These are phyloP conservation scores for Protobothrops flavoviridis DNA, from an alignment of 2,113 vertebrate species.

Conservation along the genomic window DNA sequence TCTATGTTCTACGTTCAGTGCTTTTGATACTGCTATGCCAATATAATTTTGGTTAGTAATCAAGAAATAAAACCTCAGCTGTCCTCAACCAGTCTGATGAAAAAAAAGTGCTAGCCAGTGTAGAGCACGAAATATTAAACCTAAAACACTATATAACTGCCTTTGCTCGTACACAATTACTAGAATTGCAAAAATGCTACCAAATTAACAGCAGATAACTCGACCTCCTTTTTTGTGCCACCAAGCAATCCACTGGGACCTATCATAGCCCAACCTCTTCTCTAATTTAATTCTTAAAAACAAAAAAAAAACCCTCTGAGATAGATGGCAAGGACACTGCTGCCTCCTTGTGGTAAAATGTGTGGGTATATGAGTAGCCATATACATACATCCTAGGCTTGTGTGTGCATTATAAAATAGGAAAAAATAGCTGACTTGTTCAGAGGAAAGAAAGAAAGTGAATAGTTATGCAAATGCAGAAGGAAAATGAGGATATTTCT, in stretches of 20 bases:
- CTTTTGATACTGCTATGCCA: neutral
- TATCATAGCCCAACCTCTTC: neutral
- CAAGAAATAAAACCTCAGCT: neutral
- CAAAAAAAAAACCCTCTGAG: neutral
- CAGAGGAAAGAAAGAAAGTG: no score
- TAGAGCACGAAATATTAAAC: neutral
- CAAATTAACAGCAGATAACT: slow-evolving; percentile 38
- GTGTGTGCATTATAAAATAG: neutral
- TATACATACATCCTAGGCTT: neutral
- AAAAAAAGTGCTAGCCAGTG: neutral
- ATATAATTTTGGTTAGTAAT: neutral
- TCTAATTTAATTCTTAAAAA: slow-evolving; percentile 21
- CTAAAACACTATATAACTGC: neutral
- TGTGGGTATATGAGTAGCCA: neutral
- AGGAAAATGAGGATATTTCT: neutral
- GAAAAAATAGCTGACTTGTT: neutral
- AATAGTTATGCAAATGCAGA: neutral
- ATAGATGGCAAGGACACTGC: slow-evolving; percentile 51
- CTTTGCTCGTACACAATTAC: neutral
- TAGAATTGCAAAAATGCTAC: neutral
- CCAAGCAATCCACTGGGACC: slow-evolving; percentile 9
- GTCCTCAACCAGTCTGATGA: neutral
- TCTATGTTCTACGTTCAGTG: neutral
- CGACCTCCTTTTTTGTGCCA: slow-evolving; percentile 16
- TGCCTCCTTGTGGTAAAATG: slow-evolving; percentile 66